phyloP scores from a whole-genome alignment of 2,113 vertebrate species.

The Apodemus sylvaticus region DNA sequence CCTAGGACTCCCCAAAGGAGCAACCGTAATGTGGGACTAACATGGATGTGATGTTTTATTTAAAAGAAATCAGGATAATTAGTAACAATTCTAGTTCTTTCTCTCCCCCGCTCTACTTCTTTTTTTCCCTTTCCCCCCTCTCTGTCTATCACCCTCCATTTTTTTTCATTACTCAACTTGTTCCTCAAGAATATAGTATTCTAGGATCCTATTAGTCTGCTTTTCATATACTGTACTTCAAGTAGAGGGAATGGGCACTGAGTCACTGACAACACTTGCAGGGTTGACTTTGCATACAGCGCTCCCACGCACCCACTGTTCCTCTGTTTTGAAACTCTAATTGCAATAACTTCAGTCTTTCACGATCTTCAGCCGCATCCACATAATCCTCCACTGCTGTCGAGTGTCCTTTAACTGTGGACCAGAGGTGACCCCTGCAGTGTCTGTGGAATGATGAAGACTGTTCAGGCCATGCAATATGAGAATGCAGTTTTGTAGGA shows the following conservation, averaged over 20 bases:
- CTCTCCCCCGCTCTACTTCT: conserved; percentile 66
- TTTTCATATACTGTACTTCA: conserved; percentile 85
- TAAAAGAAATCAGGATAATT: conserved; percentile 83
- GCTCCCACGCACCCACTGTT: conserved; percentile 73
- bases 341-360: conserved; percentile 90
- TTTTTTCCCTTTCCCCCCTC: conserved; percentile 66
- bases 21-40: conserved; percentile 90
- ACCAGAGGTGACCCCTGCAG: conserved; percentile 87
- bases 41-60: conserved; percentile 88
- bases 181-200: conserved; percentile 68
- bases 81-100: conserved; percentile 84
- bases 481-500: conserved; percentile 88
- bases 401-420: conserved; percentile 88
- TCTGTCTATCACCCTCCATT: conserved; percentile 67
- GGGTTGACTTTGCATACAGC: conserved; percentile 83
- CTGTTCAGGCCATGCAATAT: conserved; percentile 82
- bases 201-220: conserved; percentile 82
- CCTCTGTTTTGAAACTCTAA: conserved; percentile 78
- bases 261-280: conserved; percentile 77
- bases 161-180: conserved; percentile 77
- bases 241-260: conserved; percentile 79
- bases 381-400: conserved; percentile 84
- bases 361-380: conserved; percentile 85
- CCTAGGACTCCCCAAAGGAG: conserved; percentile 89
- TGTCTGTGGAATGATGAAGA: conserved; percentile 75